Percentiles rank a stretch among this genome's conserved stretches.
phyloP scores from a whole-genome alignment of 2,888 invertebrate species.

The Noctua fimbriata region DNA sequence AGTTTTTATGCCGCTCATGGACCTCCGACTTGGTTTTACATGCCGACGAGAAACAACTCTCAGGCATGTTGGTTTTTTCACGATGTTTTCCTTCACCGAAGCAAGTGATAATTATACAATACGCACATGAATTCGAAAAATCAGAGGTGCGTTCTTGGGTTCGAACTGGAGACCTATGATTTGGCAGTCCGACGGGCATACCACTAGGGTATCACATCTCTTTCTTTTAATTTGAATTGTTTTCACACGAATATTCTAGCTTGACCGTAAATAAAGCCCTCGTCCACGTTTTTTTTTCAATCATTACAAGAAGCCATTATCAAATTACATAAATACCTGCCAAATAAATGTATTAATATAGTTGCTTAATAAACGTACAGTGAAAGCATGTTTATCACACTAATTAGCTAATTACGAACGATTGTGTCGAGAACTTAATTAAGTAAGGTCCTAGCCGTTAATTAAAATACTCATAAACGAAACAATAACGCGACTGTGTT shows the following conservation, averaged over 20 bases:
- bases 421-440: constrained; percentile 64
- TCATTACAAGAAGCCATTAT: background rate
- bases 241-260: background rate
- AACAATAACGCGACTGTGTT: constrained; percentile 40
- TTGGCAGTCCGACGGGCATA: too few relatives aligned
- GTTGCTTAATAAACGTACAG: constrained; percentile 30
- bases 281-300: too few relatives aligned
- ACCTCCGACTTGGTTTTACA: too few relatives aligned
- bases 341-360: constrained; percentile 40
- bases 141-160: too few relatives aligned
- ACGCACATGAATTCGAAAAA: too few relatives aligned
- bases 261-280: background rate
- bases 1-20: too few relatives aligned
- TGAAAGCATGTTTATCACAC: constrained; percentile 48
- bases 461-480: constrained; percentile 60
- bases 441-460: constrained; percentile 50
- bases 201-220: too few relatives aligned
- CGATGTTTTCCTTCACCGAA: too few relatives aligned
- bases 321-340: constrained; percentile 8
- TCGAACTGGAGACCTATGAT: too few relatives aligned
- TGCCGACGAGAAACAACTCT: too few relatives aligned
- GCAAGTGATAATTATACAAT: too few relatives aligned
- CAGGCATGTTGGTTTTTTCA: too few relatives aligned
- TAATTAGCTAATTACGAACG: constrained; percentile 67
- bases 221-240: background rate